phyloP scores from a whole-genome alignment of 2,888 invertebrate genomes.

The Spatulosminthurus flaviceps region DNA sequence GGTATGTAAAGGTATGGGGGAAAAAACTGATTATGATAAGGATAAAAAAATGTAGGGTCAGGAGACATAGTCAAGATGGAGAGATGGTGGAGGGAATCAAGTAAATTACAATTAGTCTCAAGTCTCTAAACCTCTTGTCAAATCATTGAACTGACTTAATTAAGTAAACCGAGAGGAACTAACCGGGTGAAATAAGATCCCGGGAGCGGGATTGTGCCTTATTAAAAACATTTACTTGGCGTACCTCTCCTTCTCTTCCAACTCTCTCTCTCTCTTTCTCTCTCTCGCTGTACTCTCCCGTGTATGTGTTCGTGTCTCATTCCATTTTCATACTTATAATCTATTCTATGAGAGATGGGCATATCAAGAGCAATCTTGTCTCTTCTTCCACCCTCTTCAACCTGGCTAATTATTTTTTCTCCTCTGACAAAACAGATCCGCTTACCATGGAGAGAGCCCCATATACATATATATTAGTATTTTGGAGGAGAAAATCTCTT shows the following conservation, averaged over 20 bases:
- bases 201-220: slow-evolving; percentile 10
- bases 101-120: slow-evolving; percentile 30
- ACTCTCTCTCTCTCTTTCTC: neutral
- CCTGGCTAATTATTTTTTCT: slow-evolving; percentile 25
- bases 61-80: neutral
- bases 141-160: slow-evolving; percentile 30
- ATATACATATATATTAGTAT: too few species aligned
- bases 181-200: slow-evolving; percentile 30
- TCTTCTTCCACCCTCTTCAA: slow-evolving; percentile 15
- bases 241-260: neutral
- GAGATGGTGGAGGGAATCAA: slow-evolving; percentile 9
- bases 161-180: slow-evolving; percentile 23
- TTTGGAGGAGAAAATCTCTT: slow-evolving; percentile 18
- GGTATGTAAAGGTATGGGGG: neutral
- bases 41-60: neutral
- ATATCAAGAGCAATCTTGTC: slow-evolving; percentile 12
- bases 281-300: neutral
- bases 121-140: slow-evolving; percentile 28
- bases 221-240: slow-evolving; percentile 20
- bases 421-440: too few species aligned
- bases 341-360: neutral
- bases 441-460: too few species aligned
- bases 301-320: neutral
- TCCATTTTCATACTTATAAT: slow-evolving; percentile 1
- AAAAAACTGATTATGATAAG: neutral